Evolutionary conservation across 37 sponge, comb jelly and placozoan genomes (phyloP).

Genomic region (Geodia barretti): DNA sequence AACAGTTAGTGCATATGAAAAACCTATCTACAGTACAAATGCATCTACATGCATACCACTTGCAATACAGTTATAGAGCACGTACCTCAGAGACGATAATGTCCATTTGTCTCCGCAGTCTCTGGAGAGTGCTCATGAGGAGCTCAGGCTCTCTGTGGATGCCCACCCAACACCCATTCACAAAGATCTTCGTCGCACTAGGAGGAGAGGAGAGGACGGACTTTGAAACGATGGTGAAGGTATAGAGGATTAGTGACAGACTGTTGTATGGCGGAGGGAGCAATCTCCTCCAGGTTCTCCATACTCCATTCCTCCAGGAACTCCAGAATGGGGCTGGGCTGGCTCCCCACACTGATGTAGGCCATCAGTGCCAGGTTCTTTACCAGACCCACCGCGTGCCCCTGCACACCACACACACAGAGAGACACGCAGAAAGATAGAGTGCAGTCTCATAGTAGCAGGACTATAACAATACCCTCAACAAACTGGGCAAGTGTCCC

Average conservation of each 20-base stretch:
- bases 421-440: not conserved
- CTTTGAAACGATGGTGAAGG: not conserved
- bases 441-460: not conserved
- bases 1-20: not conserved
- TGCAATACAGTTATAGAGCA: not conserved
- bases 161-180: conserved; percentile 99
- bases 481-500: not conserved
- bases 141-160: conserved; percentile 97
- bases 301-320: conserved; percentile 99
- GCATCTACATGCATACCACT: not conserved
- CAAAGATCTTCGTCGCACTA: conserved; percentile 99
- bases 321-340: conserved; percentile 98
- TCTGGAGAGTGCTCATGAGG: conserved; percentile 95
- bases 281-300: conserved; percentile 99
- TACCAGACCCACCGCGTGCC: conserved; percentile 99
- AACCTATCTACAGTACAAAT: not conserved
- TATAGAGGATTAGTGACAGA: conserved; percentile 12
- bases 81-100: conserved; percentile 97
- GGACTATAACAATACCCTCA: no score
- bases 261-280: conserved; percentile 94
- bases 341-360: conserved; percentile 97
- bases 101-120: conserved; percentile 99
- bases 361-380: conserved; percentile 99
- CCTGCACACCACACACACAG: no score
- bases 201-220: not conserved